Base-by-base conservation (phyloP, 2,113 vertebrate species). In the Thamnophis sirtalis region DNA sequence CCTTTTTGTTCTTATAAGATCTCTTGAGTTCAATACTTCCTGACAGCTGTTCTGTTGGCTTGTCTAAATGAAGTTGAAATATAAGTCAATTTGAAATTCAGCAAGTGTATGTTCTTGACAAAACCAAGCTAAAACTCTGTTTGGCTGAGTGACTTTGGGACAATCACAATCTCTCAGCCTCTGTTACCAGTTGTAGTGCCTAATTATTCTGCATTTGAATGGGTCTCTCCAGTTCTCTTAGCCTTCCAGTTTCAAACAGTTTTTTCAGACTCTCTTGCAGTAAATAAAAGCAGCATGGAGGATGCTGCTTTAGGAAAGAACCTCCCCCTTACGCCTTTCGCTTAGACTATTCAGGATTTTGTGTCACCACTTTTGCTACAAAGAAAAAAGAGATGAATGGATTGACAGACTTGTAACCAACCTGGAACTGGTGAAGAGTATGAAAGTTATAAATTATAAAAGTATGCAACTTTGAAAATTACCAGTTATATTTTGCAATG, bases 41-140 rank as follows among this genome's bases (percentile, higher is more conserved):
- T 88, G 93, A 91, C 95, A 95, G 95, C 96, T 95, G 93, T 93
- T 92, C 89, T 94, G 94, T 92, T 94, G 95, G 95, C 92, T 84
- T 93, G 93, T 92, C 22, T 93, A 92, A 89, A 49, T 9, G 0
- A 94, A 33, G 87, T 86, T 86, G 92, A 93, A 60, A 89, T 89
- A 51, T 92, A 92, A 60, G 73, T 58, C 85, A 89, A 89, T 85
- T 85, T 89, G 91, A 85, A 92, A 89, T 92, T 60, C 87, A 92
- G 87, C 73, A 60, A 92, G 48, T 0, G 53, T 24, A 28, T 51
- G 22, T 48, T 58, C 87, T 92, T 92, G 91, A 92, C 68, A 60
- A 92, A 84, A 88, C 50, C 11, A 51, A 60, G 73, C 91, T 85
- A 58, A 92, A 92, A 48, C 91, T 53, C 51, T 24, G 51, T 48